These are phyloP conservation scores for Brachypterus glaber DNA, from an alignment of 2,888 invertebrate species.

Conservation along the genomic window DNA sequence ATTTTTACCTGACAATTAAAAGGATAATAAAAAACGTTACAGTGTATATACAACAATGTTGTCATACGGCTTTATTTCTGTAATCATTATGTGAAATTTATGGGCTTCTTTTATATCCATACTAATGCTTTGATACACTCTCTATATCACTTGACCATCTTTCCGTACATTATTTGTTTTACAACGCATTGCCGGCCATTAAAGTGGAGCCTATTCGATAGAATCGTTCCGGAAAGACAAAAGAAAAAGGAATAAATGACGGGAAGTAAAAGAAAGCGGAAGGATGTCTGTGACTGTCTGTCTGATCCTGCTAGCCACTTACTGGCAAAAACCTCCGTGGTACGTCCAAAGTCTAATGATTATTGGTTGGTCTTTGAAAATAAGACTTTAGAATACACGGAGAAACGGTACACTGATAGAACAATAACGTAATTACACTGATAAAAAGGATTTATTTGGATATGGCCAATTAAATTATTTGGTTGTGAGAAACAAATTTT, in stretches of 20 bases:
- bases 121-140: constrained; percentile 20
- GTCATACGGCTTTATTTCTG: too few species aligned
- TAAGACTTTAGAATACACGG: too few species aligned
- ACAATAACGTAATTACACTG: too few species aligned
- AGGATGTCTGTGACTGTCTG: constrained; percentile 30
- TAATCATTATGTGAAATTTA: too few species aligned
- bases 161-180: constrained; percentile 26
- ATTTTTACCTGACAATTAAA: too few species aligned
- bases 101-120: constrained; percentile 16
- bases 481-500: too few species aligned
- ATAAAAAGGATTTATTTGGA: too few species aligned
- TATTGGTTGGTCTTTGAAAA: too few species aligned
- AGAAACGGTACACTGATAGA: too few species aligned
- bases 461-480: too few species aligned
- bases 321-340: constrained; percentile 22
- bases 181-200: constrained; percentile 24
- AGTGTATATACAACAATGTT: too few species aligned
- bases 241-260: constrained; percentile 32
- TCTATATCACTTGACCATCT: constrained; percentile 23
- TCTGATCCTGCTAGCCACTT: constrained; percentile 27
- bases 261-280: constrained; percentile 29
- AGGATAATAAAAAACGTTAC: constrained; percentile 4
- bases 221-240: constrained; percentile 27
- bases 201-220: constrained; percentile 23
- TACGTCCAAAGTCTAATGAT: constrained; percentile 7